Base-by-base conservation (phyloP, 2,797 vertebrate genomes). In the Manis javanica region DNA sequence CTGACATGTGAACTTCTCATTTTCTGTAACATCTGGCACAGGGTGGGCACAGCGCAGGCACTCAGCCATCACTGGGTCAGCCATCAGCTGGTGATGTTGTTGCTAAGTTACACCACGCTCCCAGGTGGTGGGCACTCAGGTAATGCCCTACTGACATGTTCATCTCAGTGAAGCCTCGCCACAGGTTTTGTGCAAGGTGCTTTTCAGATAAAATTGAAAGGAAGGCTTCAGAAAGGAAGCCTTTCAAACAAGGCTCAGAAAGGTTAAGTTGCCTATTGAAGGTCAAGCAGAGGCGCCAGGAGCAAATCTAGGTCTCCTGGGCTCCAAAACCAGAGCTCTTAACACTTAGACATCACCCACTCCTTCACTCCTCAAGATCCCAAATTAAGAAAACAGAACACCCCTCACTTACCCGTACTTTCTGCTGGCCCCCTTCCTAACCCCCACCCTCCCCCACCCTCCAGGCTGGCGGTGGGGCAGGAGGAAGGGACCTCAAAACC, bases 1-100 rank as follows among this genome's bases (percentile, higher is more conserved):
- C 63, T 66, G 61, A 26, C 13, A 13, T 37, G 3, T 68, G 64
- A 42, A 26, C 46, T 13, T 14, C 46, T 74, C n/a, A 61, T 94
- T 74, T 83, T 42, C 49, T 31, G 11, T 9, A 34, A 26, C 31
- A 37, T 8, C 51, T 24, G 3, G 75, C 13, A 53, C 0, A 23
- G 59, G 0, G 7, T n/a, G 9, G 85, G 51, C 42, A 39, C 24
- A 4, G 26, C 3, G 21, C 0, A 23, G 57, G 24, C 12, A 31
- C 7, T 59, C 1, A 5, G 15, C 34, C 0, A 0, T 51, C 12
- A 1, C 0, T 4, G 2, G 29, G 49, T 13, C 46, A 46, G 46
- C 46, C 46, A 46, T 46, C 46, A 46, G 10, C 46, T 46, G 29
- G 51, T 9, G 42, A 34, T 0, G 14, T 14, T 0, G 21, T 24